A percentile compares a stretch with the other conserved stretches of the same genome.
These are phyloP conservation scores for Ypsolopha scabrella DNA, from an alignment of 2,888 invertebrate genomes.

Conservation along the genomic window DNA sequence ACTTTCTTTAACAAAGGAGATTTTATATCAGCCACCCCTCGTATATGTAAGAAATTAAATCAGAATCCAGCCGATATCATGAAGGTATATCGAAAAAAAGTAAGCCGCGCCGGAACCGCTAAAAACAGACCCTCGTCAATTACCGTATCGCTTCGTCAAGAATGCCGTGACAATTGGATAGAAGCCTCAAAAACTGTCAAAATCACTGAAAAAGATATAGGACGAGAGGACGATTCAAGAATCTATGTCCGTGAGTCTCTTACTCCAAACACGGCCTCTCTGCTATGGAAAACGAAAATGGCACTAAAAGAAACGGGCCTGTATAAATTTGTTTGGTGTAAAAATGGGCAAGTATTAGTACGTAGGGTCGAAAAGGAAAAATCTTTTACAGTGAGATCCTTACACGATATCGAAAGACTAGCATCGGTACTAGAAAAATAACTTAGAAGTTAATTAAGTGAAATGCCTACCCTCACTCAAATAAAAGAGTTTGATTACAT, in stretches of 20 bases:
- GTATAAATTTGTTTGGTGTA: neutral
- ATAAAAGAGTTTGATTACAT: no score
- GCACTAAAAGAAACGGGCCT: neutral
- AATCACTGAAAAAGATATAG: neutral
- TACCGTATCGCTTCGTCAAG: neutral
- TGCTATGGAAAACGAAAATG: no score
- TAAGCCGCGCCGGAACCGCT: no score
- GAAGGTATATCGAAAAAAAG: neutral
- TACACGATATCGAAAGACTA: no score
- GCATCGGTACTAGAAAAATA: no score
- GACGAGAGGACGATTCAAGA: neutral
- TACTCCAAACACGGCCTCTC: no score
- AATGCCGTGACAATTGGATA: conserved; percentile 5
- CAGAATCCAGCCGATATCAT: neutral
- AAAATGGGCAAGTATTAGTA: conserved; percentile 42
- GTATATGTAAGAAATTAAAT: neutral
- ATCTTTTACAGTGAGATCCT: no score
- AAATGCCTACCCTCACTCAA: no score
- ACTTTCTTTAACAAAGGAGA: no score
- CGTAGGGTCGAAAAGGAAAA: conserved; percentile 33
- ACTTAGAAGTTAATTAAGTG: no score
- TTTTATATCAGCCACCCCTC: no score
- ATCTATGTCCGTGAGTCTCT: neutral
- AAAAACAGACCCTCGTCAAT: no score
- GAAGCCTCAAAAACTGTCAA: neutral